These are phyloP conservation scores for Pseudomugil tenellus DNA, from an alignment of 2,797 vertebrate species.

Conservation along the genomic window DNA sequence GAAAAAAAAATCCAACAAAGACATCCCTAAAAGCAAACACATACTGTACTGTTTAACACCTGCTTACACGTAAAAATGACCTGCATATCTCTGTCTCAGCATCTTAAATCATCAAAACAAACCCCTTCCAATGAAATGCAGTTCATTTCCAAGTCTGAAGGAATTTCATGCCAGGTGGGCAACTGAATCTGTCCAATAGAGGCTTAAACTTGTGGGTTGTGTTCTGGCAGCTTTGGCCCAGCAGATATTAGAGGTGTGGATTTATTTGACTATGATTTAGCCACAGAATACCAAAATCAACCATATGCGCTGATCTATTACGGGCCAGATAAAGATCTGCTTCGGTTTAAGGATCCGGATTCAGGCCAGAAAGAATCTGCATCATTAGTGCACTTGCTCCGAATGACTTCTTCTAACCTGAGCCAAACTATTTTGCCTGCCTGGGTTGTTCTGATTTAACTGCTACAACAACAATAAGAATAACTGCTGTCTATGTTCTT, in stretches of 20 bases:
- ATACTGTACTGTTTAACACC: background rate
- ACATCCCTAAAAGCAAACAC: constrained; percentile 3
- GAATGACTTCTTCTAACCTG: background rate
- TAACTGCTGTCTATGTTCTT: constrained; percentile 20
- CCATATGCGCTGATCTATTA: background rate
- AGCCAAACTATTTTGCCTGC: background rate
- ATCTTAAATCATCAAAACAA: background rate
- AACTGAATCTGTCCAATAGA: background rate
- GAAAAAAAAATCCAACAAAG: constrained; percentile 27
- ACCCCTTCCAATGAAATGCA: background rate
- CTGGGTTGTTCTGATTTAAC: constrained; percentile 21
- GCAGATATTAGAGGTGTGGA: background rate
- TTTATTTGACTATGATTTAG: background rate
- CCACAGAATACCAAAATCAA: background rate
- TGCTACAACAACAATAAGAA: constrained; percentile 33
- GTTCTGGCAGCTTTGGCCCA: background rate
- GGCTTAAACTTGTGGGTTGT: background rate
- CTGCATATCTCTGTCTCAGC: background rate
- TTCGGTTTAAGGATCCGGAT: background rate
- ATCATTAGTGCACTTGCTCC: background rate
- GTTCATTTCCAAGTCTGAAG: background rate
- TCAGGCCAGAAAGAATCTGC: background rate
- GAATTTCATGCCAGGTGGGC: background rate
- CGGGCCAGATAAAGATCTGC: background rate
- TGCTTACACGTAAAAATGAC: background rate